These are phyloP conservation scores for Acridotheres tristis DNA, from an alignment of 2,797 vertebrate species.

Conservation along the genomic window DNA sequence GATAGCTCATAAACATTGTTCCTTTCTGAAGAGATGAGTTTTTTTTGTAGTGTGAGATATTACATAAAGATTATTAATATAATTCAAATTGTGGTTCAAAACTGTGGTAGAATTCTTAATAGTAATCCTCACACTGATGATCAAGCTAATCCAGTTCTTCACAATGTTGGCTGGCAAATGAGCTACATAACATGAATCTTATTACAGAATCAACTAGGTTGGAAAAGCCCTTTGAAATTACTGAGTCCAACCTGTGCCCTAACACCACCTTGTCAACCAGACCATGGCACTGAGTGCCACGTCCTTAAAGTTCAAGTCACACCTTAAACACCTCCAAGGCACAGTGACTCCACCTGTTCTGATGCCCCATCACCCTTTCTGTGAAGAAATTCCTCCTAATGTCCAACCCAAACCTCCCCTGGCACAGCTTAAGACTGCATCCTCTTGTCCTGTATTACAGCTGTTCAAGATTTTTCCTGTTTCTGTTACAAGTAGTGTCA, in stretches of 20 bases:
- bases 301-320: background rate
- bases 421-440: background rate
- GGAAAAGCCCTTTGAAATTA: background rate
- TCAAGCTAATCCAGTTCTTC: conserved; percentile 42
- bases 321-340: background rate
- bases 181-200: conserved; percentile 30
- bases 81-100: conserved; percentile 30
- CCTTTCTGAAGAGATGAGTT: conserved; percentile 26
- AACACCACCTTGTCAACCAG: background rate
- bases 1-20: conserved; percentile 15
- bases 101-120: conserved; percentile 38
- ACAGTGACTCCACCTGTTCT: background rate
- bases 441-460: background rate
- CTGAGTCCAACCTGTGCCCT: background rate
- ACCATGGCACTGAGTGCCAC: background rate
- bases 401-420: background rate
- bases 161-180: background rate
- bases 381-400: background rate
- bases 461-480: background rate
- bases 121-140: conserved; percentile 19
- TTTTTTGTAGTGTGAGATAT: background rate
- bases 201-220: background rate
- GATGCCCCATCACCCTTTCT: fast-evolving
- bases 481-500: background rate
- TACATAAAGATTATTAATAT: background rate